Conservation (phyloP, 1,140 invertebrate genomes). For the Lineus longissimus region DNA sequence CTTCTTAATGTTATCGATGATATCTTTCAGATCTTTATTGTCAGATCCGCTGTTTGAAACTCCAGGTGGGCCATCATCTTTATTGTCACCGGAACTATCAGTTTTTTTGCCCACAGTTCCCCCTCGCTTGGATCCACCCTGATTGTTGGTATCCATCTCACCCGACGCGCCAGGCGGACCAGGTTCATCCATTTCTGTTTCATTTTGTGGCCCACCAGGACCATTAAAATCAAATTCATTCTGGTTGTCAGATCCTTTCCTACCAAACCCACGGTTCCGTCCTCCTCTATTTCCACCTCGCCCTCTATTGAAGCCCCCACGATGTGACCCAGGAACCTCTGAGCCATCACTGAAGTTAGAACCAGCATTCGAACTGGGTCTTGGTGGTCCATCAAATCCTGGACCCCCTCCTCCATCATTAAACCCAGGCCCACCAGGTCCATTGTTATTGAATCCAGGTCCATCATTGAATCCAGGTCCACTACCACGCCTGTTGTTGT, state of each 20-base stretch:
- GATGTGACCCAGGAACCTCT: not conserved
- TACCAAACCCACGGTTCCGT: not conserved
- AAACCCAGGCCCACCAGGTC: not conserved
- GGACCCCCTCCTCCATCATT: not conserved
- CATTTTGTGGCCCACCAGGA: not conserved
- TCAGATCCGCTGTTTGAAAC: too few relatives aligned
- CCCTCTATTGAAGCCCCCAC: not conserved
- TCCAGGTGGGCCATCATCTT: too few relatives aligned
- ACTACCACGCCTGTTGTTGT: not conserved
- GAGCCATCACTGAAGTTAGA: not conserved
- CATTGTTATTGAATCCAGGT: not conserved
- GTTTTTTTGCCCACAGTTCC: too few relatives aligned
- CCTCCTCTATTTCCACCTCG: not conserved
- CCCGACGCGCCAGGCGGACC: not conserved
- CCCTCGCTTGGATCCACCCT: not conserved
- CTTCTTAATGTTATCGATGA: too few relatives aligned
- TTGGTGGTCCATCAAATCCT: not conserved
- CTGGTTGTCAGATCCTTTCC: not conserved
- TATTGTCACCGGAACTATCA: too few relatives aligned
- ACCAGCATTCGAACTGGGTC: not conserved
- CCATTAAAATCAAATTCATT: not conserved
- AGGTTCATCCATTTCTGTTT: slow-evolving; percentile 1
- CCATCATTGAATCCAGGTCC: not conserved
- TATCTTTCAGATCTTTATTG: too few relatives aligned
- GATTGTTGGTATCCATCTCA: not conserved